Conservation (phyloP, 2,888 invertebrate species). For the Drosophila greeni region DNA sequence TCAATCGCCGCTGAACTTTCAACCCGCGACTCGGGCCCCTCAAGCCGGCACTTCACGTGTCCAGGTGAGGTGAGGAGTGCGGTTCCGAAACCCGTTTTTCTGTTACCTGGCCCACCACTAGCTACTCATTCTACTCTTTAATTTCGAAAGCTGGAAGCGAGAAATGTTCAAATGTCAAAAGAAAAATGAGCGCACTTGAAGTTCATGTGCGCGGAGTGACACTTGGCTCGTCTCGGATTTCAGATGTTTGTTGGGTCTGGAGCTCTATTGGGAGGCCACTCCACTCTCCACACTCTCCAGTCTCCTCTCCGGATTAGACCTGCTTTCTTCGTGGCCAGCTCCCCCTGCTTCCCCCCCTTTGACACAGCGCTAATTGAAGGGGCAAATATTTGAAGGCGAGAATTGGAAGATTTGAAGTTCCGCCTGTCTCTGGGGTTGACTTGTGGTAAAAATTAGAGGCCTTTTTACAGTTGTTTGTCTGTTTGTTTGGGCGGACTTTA, state of each 20-base stretch:
- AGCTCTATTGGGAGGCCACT: conserved; percentile 30
- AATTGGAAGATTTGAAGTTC: conserved; percentile 48
- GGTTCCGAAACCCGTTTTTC: conserved; percentile 30
- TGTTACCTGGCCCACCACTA: conserved; percentile 23
- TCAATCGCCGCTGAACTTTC: conserved; percentile 69
- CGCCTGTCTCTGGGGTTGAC: conserved; percentile 36
- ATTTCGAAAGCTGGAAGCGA: conserved; percentile 54
- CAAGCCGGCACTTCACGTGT: conserved; percentile 13
- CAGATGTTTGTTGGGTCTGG: conserved; percentile 11
- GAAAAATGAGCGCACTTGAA: conserved; percentile 68
- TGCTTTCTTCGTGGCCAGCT: conserved; percentile 48
- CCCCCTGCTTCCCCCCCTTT: conserved; percentile 30
- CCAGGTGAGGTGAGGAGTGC: conserved; percentile 7
- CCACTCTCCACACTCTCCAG: neutral
- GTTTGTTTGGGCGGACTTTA: conserved; percentile 49
- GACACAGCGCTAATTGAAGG: conserved; percentile 68
- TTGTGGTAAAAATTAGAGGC: conserved; percentile 14
- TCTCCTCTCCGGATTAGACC: conserved; percentile 20
- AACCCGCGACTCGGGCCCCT: conserved; percentile 45
- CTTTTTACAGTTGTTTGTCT: conserved; percentile 46
- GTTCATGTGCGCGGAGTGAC: conserved; percentile 51
- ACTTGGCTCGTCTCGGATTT: conserved; percentile 18
- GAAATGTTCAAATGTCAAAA: conserved; percentile 66
- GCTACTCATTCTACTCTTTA: conserved; percentile 67
- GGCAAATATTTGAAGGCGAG: conserved; percentile 62